Base-by-base conservation (phyloP, 2,888 invertebrate species). In the Epicampocera succincta region DNA sequence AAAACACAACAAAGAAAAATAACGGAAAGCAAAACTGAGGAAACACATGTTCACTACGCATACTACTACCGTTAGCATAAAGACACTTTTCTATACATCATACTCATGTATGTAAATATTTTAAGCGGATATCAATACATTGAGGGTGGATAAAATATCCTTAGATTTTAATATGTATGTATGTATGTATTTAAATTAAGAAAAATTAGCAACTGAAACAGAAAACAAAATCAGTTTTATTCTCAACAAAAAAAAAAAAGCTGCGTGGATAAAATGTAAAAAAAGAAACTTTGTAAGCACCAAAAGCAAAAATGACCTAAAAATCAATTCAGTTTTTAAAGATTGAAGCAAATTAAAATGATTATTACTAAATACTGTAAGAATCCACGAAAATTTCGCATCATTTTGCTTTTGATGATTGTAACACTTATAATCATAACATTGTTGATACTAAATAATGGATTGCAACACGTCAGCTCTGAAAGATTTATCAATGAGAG, bases 321-420 rank as follows among this genome's bases (percentile, higher is more conserved):
- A 80, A 58, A 61, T 50, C 46, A 56, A 56, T 4, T 52, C 61
- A 15, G 60, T 48, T 50, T 54, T 46, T 11, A 25, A 6, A 33
- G 44, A 4, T n/a, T 0, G 25, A 46, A 63, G 8, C 48, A 42
- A 69, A 29, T 66, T 33, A 65, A 66, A 76, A 89, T 90, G 90
- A 86, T 90, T 85, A 84, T 90, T n/a, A 90, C 89, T 83, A 91
- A 90, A 85, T 90, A 90, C 86, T 87, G 90, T 60, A 91, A 91
- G 88, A 91, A 88, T 86, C 89, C 90, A 48, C 87, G 89, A 84
- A 91, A 90, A 86, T 86, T 89, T 68, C 90, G 89, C 78, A 88
- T 90, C 40, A 86, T 91, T 54, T 78, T 91, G 54, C 85, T 91
- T 48, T 84, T 89, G 58, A 87, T 88, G 63, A 87, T 90, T 77